Conservation (phyloP, 2,797 vertebrate species). For the Enteromius paludinosus region DNA sequence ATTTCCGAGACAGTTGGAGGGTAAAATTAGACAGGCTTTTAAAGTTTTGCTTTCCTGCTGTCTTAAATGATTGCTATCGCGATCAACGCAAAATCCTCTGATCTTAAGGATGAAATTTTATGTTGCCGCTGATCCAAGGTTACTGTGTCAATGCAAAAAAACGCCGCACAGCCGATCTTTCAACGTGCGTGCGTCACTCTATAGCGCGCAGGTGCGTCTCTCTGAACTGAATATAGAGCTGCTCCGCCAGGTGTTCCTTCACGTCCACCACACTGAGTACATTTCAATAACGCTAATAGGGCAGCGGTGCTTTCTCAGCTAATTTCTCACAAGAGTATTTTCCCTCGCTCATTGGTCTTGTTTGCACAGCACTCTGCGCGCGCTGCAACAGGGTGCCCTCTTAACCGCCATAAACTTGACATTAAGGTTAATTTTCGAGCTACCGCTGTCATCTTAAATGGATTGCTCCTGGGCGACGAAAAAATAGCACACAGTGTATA, state of each 20-base stretch:
- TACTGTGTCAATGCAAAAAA: constrained; percentile 51
- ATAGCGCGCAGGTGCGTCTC: constrained; percentile 41
- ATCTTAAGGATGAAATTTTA: constrained; percentile 2
- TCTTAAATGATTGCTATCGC: neutral
- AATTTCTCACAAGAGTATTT: constrained; percentile 70
- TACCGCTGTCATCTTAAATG: constrained; percentile 35
- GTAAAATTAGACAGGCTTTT: neutral
- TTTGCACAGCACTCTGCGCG: constrained; percentile 65
- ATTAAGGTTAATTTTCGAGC: constrained; percentile 44
- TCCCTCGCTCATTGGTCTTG: constrained; percentile 50
- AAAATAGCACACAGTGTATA: constrained; percentile 34
- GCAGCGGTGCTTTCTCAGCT: constrained; percentile 67
- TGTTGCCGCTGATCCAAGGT: constrained; percentile 52
- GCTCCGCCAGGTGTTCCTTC: constrained; percentile 73
- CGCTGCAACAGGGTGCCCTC: constrained; percentile 42
- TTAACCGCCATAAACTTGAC: constrained; percentile 54
- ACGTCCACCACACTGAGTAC: constrained; percentile 70
- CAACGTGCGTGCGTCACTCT: constrained; percentile 36
- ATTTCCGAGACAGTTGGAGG: neutral
- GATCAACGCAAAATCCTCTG: neutral
- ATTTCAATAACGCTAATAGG: constrained; percentile 77
- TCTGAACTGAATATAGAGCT: constrained; percentile 43
- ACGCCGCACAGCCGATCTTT: constrained; percentile 50
- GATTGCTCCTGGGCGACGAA: constrained; percentile 12
- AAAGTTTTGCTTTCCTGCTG: neutral